Evolutionary conservation across 2,888 invertebrate species (phyloP).

Genomic region (Cynaeus angustus): DNA sequence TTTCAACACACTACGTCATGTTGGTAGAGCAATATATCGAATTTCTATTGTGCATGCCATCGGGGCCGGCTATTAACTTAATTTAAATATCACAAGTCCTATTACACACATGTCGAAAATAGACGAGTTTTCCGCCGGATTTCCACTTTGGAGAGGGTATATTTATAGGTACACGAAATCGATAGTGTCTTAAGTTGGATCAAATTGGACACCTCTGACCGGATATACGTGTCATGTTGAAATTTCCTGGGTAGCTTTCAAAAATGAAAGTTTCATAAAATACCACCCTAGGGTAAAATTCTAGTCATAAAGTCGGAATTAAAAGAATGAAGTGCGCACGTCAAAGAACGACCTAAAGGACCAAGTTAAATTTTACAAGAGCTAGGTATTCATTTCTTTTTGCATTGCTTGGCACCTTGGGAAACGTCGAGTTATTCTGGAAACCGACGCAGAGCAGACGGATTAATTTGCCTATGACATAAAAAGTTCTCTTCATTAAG

Average conservation of each 20-base stretch:
- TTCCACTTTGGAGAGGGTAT: slow-evolving; percentile 5
- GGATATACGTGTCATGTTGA: slow-evolving; percentile 29
- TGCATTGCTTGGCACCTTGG: slow-evolving; percentile 15
- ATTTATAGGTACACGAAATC: slow-evolving; percentile 30
- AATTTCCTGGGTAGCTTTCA: slow-evolving; percentile 24
- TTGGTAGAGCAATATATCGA: slow-evolving; percentile 50
- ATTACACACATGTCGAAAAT: slow-evolving; percentile 35
- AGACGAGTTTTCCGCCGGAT: slow-evolving; percentile 18
- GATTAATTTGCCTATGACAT: slow-evolving; percentile 35
- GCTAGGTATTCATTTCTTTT: slow-evolving; percentile 6
- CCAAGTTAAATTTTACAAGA: slow-evolving; percentile 25
- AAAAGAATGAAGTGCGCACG: slow-evolving; percentile 17
- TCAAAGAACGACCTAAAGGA: slow-evolving; percentile 10
- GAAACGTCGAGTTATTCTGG: slow-evolving; percentile 28
- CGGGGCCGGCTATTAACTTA: slow-evolving; percentile 23
- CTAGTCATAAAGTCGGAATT: slow-evolving; percentile 24
- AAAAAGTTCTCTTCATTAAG: slow-evolving; percentile 19
- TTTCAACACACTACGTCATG: slow-evolving; percentile 54
- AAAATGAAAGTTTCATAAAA: slow-evolving; percentile 33
- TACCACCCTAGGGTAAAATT: slow-evolving; percentile 32
- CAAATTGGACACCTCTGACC: slow-evolving; percentile 34
- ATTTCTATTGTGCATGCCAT: slow-evolving; percentile 48
- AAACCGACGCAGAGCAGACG: slow-evolving; percentile 39
- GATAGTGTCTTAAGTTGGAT: slow-evolving; percentile 28
- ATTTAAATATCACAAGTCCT: slow-evolving; percentile 28